Conservation (phyloP, 2,888 invertebrate genomes). For the Cosmia trapezina region DNA sequence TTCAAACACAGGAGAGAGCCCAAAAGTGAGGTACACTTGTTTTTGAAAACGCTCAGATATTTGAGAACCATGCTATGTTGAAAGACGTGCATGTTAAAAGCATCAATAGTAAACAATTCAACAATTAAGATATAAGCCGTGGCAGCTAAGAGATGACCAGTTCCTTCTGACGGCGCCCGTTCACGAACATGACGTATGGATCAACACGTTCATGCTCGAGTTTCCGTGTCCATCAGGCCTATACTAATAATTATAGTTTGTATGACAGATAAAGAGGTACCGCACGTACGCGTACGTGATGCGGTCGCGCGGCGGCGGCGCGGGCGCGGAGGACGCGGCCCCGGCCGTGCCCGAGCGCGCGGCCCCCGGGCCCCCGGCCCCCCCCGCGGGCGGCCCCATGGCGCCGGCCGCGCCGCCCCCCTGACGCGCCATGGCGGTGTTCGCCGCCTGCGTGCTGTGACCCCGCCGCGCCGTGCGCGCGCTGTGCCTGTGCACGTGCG, state of each 20-base stretch:
- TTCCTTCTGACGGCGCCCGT: too few species aligned
- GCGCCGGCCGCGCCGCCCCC: constrained; percentile 71
- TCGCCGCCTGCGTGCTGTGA: constrained; percentile 95
- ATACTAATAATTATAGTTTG: neutral
- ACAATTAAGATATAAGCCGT: too few species aligned
- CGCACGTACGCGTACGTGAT: constrained; percentile 95
- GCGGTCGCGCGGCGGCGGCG: constrained; percentile 91
- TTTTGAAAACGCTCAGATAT: too few species aligned
- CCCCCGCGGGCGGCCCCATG: constrained; percentile 67
- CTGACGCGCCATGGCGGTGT: constrained; percentile 95
- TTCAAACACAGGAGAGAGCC: too few species aligned
- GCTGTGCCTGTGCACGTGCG: constrained; percentile 36
- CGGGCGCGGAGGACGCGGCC: constrained; percentile 75
- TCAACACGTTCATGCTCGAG: neutral
- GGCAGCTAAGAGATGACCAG: too few species aligned
- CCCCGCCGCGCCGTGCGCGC: constrained; percentile 59
- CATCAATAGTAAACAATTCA: neutral
- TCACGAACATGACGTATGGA: too few species aligned
- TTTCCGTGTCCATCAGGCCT: neutral
- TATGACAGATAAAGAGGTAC: constrained; percentile 94
- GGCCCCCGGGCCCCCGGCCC: constrained; percentile 74
- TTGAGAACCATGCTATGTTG: too few species aligned
- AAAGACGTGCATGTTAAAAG: neutral
- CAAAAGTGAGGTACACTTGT: too few species aligned
- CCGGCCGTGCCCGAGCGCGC: constrained; percentile 88